Conservation (phyloP, 2,113 vertebrate genomes). For the Camarhynchus parvulus region DNA sequence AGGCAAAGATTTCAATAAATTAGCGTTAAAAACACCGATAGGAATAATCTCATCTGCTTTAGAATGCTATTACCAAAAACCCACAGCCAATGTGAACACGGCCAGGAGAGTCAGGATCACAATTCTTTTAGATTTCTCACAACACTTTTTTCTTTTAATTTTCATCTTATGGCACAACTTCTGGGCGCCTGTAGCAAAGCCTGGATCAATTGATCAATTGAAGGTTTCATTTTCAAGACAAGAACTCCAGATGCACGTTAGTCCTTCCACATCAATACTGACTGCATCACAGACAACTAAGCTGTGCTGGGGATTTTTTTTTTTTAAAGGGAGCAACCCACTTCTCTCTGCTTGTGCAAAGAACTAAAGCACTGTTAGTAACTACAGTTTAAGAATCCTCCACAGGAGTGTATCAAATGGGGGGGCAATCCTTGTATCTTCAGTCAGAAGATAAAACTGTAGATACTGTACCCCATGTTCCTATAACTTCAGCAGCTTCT, state of each 20-base stretch:
- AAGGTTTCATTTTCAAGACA: background rate
- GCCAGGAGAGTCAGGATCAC: background rate
- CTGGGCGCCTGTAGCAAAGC: background rate
- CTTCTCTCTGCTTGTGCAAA: background rate
- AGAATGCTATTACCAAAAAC: constrained; percentile 22
- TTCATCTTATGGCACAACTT: background rate
- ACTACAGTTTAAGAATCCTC: background rate
- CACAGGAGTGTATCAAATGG: background rate
- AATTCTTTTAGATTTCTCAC: background rate
- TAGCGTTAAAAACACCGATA: constrained; percentile 7
- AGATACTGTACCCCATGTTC: background rate
- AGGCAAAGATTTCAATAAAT: background rate
- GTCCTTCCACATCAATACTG: background rate
- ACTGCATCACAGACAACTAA: background rate
- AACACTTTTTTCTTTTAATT: background rate
- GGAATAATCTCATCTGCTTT: constrained; percentile 20
- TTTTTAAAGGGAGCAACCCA: background rate
- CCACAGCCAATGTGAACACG: background rate
- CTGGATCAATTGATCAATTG: background rate
- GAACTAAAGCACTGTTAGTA: background rate
- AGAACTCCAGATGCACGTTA: background rate
- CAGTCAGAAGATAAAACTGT: background rate
- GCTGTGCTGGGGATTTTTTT: background rate
- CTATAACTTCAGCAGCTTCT: background rate
- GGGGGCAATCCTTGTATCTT: background rate